A percentile compares a stretch with the other conserved stretches of the same genome.
phyloP scores from a whole-genome alignment of 2,888 invertebrate species.

The Temnothorax ravouxi region DNA sequence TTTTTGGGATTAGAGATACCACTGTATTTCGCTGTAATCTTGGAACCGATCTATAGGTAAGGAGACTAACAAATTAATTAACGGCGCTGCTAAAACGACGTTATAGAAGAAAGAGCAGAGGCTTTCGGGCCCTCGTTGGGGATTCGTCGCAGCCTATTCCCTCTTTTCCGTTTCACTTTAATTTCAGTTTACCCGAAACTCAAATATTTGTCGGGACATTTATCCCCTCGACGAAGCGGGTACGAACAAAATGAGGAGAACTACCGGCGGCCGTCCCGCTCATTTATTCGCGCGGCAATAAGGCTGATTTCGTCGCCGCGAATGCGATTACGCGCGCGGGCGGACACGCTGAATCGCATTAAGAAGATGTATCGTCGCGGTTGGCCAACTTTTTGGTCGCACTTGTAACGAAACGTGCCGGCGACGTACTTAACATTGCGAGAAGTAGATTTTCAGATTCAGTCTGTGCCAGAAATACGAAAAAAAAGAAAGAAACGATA shows the following conservation, averaged over 20 bases:
- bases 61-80: constrained; percentile 27
- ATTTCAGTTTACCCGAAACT: constrained; percentile 46
- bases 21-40: not conserved
- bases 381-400: constrained; percentile 36
- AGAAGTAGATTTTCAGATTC: constrained; percentile 16
- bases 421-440: not conserved
- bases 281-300: constrained; percentile 51
- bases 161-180: constrained; percentile 22
- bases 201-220: constrained; percentile 52
- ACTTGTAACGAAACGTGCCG: constrained; percentile 27
- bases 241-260: constrained; percentile 45
- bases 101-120: constrained; percentile 5
- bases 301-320: constrained; percentile 47
- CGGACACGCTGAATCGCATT: constrained; percentile 40
- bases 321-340: constrained; percentile 51
- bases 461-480: not conserved
- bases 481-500: not conserved
- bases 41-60: not conserved
- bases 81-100: not conserved
- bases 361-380: constrained; percentile 24
- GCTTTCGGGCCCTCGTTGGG: not conserved
- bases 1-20: not conserved
- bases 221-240: constrained; percentile 43
- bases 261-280: constrained; percentile 16
- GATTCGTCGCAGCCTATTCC: not conserved